Base-by-base conservation (phyloP, 2,113 vertebrate genomes). In the Barbus barbus region DNA sequence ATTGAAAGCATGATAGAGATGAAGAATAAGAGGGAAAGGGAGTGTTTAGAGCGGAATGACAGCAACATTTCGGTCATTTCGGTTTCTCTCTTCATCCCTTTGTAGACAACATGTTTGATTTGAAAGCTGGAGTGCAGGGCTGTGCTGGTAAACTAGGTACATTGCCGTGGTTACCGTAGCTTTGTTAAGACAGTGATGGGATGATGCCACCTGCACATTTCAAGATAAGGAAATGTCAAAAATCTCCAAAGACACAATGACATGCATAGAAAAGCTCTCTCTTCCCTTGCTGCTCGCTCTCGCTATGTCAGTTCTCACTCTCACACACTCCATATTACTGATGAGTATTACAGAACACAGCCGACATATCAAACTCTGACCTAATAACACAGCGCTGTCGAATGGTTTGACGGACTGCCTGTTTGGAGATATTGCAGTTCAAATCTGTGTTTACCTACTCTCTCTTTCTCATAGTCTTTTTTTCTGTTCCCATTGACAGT, bases 201-300 rank as follows among this genome's bases (percentile, higher is more conserved):
- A 79, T 63, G 38, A 81, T 51, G 44, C 61, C 78, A 81, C 78
- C 61, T 81, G 78, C 38, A 81, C 61, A 67, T 81, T 81, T 69
- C 78, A 48, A 81, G 60, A 81, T 44, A 79, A 63, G 77, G 63
- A 61, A 79, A 24, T 81, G 61, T 81, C 78, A 81, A 69, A 81
- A 65, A 69, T 33, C 33, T 44, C 58, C 58, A 79, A 65, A 80
- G 56, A 80, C 36, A 56, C 48, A 63, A 44, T 80, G 58, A 80
- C 78, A 51, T 22, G 60, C 61, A 48, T 31, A 33, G 18, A 31
- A 67, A 51, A 22, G 14, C 16, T 26, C 24, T 73, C 16, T 63
- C 9, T 73, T 33, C 22, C 24, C 6, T 1, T 28, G 18, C 1
- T 73, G 6, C 60, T 18, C 11, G 9, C 44, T 38, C 38, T 38